These are phyloP conservation scores for Crotophaga sulcirostris DNA, from an alignment of 2,113 vertebrate species.

Conservation along the genomic window DNA sequence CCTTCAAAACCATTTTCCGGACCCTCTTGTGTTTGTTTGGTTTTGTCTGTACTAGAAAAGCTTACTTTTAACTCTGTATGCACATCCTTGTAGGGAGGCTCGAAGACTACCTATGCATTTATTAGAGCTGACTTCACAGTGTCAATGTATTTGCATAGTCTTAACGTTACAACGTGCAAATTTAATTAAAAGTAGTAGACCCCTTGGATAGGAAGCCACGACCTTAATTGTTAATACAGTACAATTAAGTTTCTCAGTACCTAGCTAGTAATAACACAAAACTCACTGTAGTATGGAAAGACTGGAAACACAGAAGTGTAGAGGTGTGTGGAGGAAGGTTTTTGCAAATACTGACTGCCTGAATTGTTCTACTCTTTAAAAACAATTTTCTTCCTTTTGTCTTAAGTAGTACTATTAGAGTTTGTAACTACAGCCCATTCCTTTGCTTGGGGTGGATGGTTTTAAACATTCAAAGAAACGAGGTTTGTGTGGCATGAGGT, in stretches of 20 bases:
- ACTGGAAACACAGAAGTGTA: background rate
- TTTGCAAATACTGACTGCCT: background rate
- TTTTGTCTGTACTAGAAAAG: background rate
- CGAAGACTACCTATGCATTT: background rate
- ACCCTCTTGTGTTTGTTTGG: background rate
- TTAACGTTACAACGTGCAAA: background rate
- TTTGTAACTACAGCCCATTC: background rate
- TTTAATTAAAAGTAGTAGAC: background rate
- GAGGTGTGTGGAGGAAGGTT: background rate
- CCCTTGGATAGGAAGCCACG: constrained; percentile 16
- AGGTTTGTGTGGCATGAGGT: background rate
- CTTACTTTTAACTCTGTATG: background rate
- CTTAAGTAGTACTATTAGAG: background rate
- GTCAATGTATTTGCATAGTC: background rate
- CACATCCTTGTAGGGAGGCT: background rate
- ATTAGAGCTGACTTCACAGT: background rate
- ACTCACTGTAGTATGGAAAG: background rate
- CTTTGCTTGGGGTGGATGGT: background rate
- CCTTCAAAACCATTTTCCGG: background rate
- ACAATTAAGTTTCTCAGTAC: background rate
- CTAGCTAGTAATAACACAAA: background rate
- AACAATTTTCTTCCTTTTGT: background rate
- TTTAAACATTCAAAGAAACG: background rate
- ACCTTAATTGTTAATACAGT: background rate
- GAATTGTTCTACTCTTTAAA: background rate